phyloP scores from a whole-genome alignment of 2,113 vertebrate genomes.

The Cairina moschata region DNA sequence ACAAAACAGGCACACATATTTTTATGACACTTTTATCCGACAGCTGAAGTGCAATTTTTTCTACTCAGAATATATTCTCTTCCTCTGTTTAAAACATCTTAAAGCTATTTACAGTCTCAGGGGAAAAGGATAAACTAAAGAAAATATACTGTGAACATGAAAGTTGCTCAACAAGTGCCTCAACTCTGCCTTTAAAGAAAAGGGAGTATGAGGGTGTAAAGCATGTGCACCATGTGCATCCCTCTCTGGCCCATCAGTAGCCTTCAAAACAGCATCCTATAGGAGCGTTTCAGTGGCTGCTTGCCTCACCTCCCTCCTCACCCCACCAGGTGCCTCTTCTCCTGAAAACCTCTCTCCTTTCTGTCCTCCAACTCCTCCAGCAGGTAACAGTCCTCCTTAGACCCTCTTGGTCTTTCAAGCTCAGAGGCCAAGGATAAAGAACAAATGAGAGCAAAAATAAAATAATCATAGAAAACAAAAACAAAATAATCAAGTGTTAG shows the following conservation, averaged over 20 bases:
- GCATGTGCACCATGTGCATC: background rate
- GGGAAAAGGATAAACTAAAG: background rate
- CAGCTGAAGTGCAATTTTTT: background rate
- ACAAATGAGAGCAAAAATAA: background rate
- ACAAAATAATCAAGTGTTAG: background rate
- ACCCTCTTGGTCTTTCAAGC: background rate
- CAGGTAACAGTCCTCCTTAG: background rate
- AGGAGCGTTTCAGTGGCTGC: fast-evolving
- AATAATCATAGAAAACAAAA: background rate
- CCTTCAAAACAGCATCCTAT: background rate
- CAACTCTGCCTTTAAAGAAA: background rate
- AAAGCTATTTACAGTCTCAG: background rate
- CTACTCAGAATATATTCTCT: background rate
- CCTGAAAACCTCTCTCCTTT: background rate
- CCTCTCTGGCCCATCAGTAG: background rate
- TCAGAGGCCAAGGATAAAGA: background rate
- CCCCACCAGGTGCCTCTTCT: background rate
- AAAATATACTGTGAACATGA: background rate
- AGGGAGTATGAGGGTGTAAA: background rate
- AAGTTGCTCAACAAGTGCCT: background rate
- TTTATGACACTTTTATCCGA: background rate
- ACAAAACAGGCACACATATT: background rate
- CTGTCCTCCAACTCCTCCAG: background rate
- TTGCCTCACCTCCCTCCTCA: background rate
- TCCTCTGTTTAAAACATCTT: background rate